A percentile compares a stretch with the other conserved stretches of the same genome.
Conservation (phyloP, 2,888 invertebrate species). For the Tenthredo notha region DNA sequence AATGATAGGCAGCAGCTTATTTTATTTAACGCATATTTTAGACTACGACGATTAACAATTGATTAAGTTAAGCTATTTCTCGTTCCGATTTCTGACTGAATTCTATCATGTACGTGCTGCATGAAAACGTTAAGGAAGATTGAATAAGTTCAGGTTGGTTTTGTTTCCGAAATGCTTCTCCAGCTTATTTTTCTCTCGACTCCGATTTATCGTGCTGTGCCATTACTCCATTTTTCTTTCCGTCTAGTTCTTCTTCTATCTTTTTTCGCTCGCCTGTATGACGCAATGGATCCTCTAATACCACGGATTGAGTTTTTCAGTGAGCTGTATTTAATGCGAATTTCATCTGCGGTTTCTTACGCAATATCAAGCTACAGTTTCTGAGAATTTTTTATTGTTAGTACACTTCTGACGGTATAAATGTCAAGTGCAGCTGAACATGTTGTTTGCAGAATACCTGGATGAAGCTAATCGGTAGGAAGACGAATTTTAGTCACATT, state of each 20-base stretch:
- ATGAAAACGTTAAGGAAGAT: neutral
- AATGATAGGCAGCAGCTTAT: neutral
- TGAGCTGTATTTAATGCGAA: neutral
- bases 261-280: neutral
- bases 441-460: neutral
- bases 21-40: neutral
- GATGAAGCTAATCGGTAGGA: neutral
- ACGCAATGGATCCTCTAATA: constrained; percentile 1
- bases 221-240: neutral
- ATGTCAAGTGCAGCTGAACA: constrained; percentile 30
- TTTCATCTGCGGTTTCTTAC: neutral
- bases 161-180: neutral
- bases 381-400: neutral
- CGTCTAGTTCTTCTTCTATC: neutral
- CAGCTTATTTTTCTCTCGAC: neutral
- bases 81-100: neutral
- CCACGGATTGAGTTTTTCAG: neutral
- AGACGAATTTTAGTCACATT: neutral
- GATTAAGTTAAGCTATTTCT: neutral
- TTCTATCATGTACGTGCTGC: neutral
- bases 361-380: constrained; percentile 14
- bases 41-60: neutral
- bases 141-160: neutral
- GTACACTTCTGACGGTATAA: constrained; percentile 9
- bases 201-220: neutral